A percentile compares a stretch with the other conserved stretches of the same genome.
Evolutionary conservation across 2,888 invertebrate genomes (phyloP).

Genomic region (Drosophila algonquin): DNA sequence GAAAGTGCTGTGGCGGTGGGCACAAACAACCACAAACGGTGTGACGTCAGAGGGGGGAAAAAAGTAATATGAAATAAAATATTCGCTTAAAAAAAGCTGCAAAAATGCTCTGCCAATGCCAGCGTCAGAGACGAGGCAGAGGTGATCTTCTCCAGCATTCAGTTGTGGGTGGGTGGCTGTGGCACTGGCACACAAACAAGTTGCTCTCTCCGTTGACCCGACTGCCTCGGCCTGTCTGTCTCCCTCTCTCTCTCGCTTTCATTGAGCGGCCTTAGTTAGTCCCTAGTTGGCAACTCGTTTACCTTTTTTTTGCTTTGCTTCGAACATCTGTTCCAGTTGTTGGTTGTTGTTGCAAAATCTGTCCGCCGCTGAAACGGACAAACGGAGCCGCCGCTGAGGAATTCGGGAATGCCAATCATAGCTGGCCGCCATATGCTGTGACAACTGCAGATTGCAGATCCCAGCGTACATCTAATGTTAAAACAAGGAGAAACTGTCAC

Average conservation of each 20-base stretch:
- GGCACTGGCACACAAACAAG: slow-evolving; percentile 33
- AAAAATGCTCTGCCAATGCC: slow-evolving; percentile 48
- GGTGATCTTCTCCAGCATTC: slow-evolving; percentile 31
- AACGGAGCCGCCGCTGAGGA: slow-evolving; percentile 49
- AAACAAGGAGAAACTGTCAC: slow-evolving; percentile 15
- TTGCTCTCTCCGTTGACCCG: slow-evolving; percentile 40
- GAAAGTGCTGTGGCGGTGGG: slow-evolving; percentile 68
- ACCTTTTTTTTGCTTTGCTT: slow-evolving; percentile 63
- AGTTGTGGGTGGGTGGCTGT: slow-evolving; percentile 68
- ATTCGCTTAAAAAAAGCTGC: slow-evolving; percentile 46
- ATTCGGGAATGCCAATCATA: slow-evolving; percentile 49
- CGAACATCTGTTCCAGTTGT: slow-evolving; percentile 71
- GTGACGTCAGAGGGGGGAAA: slow-evolving; percentile 36
- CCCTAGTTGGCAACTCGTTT: slow-evolving; percentile 70
- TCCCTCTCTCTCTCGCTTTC: slow-evolving; percentile 28
- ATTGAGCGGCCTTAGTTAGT: slow-evolving; percentile 39
- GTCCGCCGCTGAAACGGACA: slow-evolving; percentile 49
- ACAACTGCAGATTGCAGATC: slow-evolving; percentile 50
- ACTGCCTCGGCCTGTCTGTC: slow-evolving; percentile 21
- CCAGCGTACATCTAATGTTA: slow-evolving; percentile 34
- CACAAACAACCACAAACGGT: slow-evolving; percentile 35
- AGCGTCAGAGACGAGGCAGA: slow-evolving; percentile 26
- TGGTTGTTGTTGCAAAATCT: slow-evolving; percentile 65
- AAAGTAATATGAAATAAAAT: slow-evolving; percentile 31
- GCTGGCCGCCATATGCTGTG: slow-evolving; percentile 54